Percentiles rank a stretch among this genome's conserved stretches.
These are phyloP conservation scores for Siniperca scherzeri DNA, from an alignment of 2,797 vertebrate genomes.

Conservation along the genomic window DNA sequence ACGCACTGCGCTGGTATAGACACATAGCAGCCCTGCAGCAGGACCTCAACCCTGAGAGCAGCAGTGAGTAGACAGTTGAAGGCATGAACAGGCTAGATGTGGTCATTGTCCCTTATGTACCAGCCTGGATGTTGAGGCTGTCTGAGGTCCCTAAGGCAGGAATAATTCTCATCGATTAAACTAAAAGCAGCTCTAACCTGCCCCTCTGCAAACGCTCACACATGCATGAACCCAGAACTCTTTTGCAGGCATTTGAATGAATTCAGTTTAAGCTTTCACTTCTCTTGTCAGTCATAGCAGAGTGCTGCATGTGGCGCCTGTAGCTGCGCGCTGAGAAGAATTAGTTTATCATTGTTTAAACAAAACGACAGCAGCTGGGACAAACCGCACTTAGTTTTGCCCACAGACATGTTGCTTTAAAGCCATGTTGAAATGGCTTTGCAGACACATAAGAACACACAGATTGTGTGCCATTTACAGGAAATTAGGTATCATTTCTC, in stretches of 20 bases:
- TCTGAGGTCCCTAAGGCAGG: conserved; percentile 2
- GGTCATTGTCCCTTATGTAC: background rate
- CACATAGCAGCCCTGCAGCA: conserved; percentile 93
- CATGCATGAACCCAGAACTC: conserved; percentile 19
- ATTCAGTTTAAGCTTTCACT: background rate
- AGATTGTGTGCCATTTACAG: background rate
- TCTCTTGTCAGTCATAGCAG: background rate
- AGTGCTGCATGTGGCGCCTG: background rate
- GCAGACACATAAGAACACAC: background rate
- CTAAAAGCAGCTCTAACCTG: conserved; percentile 1
- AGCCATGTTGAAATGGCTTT: background rate
- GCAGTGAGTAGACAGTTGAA: conserved; percentile 78
- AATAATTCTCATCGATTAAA: background rate
- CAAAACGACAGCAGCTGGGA: conserved; percentile 7
- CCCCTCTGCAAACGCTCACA: conserved; percentile 12
- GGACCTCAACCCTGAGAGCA: conserved; percentile 84
- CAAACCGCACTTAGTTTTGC: background rate
- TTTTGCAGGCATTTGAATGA: background rate
- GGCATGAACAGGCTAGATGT: conserved; percentile 37
- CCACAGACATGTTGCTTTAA: background rate
- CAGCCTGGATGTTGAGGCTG: background rate
- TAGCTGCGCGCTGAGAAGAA: background rate
- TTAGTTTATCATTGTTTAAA: conserved; percentile 32
- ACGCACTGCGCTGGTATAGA: conserved; percentile 96
- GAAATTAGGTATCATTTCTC: background rate